Base-by-base conservation (phyloP, 53 echinoderm and acorn worm genomes). In the Echinometra lucunter region DNA sequence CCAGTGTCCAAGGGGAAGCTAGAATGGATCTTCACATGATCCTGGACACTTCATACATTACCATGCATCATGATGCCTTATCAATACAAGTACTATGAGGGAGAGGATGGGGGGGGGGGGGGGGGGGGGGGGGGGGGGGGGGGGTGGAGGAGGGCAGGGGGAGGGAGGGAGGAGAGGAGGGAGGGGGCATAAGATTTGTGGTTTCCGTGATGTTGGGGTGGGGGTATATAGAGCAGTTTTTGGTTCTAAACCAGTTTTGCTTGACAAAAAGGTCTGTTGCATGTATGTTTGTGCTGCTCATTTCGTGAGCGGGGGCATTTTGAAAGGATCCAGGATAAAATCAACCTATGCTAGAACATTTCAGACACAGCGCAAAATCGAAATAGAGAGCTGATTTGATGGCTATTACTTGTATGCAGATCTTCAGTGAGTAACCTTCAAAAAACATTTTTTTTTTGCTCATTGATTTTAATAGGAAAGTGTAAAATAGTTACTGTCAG, bases 1-100 rank as follows among this genome's bases (percentile, higher is more conserved):
- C 85, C 92, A 95, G 74, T 97, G 97, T 70, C 97, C 97, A 1
- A 82, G 96, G 27, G 57, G 72, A 88, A 78, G 78, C 6, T 88
- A 88, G 34, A 83, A 83, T 83, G 44, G 44, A n/a, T 4, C 23
- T 44, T 45, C 45, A 9, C 9, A 49, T 4, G 30, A n/a, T 49
- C 44, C 83, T 44, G 56, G 32, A 28, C 34, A 40, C 42, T 78
- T 42, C 38, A 42, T 42, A 78, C 78, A 38, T 72, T 40, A 40
- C 78, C 78, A 78, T 78, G 16, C 35, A 2, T 72, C 47, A 83
- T 83, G 83, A 9, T 83, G 78, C 45, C 40, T 25, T 45, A 83
- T 45, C 83, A n/a, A n/a, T n/a, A n/a, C n/a, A 53, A 88, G 88
- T 88, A 88, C 88, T 88, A 88, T 78, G 2, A 40, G 42, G 88